phyloP scores from a whole-genome alignment of 2,888 invertebrate genomes.

The Aquatica leii region DNA sequence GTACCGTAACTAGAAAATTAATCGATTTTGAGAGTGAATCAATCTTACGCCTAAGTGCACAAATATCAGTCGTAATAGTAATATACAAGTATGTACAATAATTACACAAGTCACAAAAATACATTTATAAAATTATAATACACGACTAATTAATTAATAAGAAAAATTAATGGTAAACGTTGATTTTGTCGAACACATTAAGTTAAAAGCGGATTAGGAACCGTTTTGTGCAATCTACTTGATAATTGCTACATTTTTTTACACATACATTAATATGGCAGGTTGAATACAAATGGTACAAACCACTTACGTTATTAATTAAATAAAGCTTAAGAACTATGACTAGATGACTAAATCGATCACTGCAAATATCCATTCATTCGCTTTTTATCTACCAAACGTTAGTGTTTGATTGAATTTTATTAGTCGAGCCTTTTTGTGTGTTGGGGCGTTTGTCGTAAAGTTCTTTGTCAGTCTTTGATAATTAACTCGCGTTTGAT shows the following conservation, averaged over 20 bases:
- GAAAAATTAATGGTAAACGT: slow-evolving; percentile 10
- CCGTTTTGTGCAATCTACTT: slow-evolving; percentile 38
- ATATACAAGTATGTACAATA: slow-evolving; percentile 43
- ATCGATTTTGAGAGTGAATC: too few relatives aligned
- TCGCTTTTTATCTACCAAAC: slow-evolving; percentile 24
- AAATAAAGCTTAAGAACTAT: slow-evolving; percentile 36
- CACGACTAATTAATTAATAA: slow-evolving; percentile 11
- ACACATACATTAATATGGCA: slow-evolving; percentile 34
- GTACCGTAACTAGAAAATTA: too few relatives aligned
- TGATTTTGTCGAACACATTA: slow-evolving; percentile 20
- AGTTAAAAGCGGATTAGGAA: slow-evolving; percentile 36
- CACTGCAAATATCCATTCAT: slow-evolving; percentile 57
- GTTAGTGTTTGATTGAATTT: slow-evolving; percentile 22
- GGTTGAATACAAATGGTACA: slow-evolving; percentile 28
- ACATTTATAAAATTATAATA: slow-evolving; percentile 13
- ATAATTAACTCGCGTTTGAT: slow-evolving; percentile 8
- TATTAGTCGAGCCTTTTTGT: too few relatives aligned
- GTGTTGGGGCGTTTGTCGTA: slow-evolving; percentile 13
- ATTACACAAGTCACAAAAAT: slow-evolving; percentile 36
- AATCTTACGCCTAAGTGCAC: slow-evolving; percentile 35
- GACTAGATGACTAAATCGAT: slow-evolving; percentile 48
- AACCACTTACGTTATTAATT: slow-evolving; percentile 27
- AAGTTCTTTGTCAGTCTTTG: slow-evolving; percentile 13
- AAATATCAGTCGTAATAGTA: slow-evolving; percentile 43
- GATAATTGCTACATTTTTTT: slow-evolving; percentile 19